Evolutionary conservation across 2,888 invertebrate genomes (phyloP), one percentile per base, ranked within the genome.

Genomic region (Xestobium rufovillosum): DNA sequence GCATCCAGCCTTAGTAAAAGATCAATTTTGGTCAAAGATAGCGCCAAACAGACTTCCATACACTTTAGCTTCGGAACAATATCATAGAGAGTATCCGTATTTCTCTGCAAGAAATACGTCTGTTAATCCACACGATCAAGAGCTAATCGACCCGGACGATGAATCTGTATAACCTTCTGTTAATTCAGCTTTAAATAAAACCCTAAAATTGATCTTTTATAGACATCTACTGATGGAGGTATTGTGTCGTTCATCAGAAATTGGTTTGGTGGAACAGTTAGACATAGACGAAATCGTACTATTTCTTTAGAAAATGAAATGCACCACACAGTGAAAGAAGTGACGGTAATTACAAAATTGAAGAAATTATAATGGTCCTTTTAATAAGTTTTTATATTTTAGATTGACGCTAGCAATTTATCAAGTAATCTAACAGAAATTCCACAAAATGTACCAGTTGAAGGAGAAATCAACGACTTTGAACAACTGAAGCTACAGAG

Each of bases 41-140:
- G 59, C 55, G 3, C 59, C 59, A 3, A 47, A 78, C 14, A 83
- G 85, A 59, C 63, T 90, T 47, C 90, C 90, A 0, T 88, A 89
- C 61, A 90, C 92, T 0, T 76, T 86, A 9, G 91, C 87, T 0
- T 77, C 91, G 0, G 78, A 85, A 59, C 75, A 80, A 41, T 85
- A 83, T 53, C 75, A 85, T 15, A 83, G 85, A 57, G 83, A 86
- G 50, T 84, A 83, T 52, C 90, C 90, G 0, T 76, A 83, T 52
- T 83, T 85, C 1, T 91, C 91, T 3, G 88, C 89, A 0, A 80
- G 83, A 15, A 78, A 80, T 44, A 81, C 89, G 47, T 79, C 80
- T 40, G 77, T 88, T 4, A 78, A 82, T 0, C 70, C 72, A 35
- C 72, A 74, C 0, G 80, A 81, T 35, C 79, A 56, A 17, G 58